Evolutionary conservation across 2,797 vertebrate species (phyloP).

Genomic region (Benthosema pterotum): DNA sequence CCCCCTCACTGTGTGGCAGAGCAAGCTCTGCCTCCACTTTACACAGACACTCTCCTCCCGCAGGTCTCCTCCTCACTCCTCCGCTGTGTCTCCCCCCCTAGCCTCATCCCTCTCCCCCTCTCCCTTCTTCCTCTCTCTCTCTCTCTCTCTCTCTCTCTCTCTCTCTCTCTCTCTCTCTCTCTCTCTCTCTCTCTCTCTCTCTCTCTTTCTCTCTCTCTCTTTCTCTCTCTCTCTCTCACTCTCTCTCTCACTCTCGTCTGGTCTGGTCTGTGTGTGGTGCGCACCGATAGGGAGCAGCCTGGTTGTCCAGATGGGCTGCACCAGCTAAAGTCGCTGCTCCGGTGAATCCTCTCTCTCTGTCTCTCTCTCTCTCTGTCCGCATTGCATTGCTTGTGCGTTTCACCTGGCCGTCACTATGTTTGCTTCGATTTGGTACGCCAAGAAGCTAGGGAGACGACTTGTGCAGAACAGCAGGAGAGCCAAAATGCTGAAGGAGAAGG

Average conservation of each 20-base stretch:
- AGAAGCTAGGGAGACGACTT: slow-evolving; percentile 96
- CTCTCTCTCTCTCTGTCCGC: no score
- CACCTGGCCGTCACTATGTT: slow-evolving; percentile 82
- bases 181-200: slow-evolving; percentile 36
- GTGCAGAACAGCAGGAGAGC: slow-evolving; percentile 94
- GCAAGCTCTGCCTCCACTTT: slow-evolving; percentile 51
- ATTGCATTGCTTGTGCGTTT: slow-evolving; percentile 57
- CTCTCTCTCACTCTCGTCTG: slow-evolving; percentile 33
- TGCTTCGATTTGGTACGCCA: slow-evolving; percentile 97
- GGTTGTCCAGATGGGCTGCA: slow-evolving; percentile 65
- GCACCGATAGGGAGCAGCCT: slow-evolving; percentile 45
- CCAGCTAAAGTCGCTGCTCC: slow-evolving; percentile 68
- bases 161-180: slow-evolving; percentile 20
- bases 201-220: slow-evolving; percentile 34
- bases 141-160: slow-evolving; percentile 4
- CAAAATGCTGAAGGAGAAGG: slow-evolving; percentile 94
- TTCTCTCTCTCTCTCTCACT: slow-evolving; percentile 37
- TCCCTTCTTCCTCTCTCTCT: not conserved
- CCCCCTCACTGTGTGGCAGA: slow-evolving; percentile 43
- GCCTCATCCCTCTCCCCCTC: slow-evolving; percentile 37
- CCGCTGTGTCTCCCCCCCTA: slow-evolving; percentile 30
- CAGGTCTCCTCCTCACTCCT: not conserved
- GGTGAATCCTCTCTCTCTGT: slow-evolving; percentile 57
- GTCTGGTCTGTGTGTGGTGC: slow-evolving; percentile 40
- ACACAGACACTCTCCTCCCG: slow-evolving; percentile 44